Conservation (phyloP, 1,140 invertebrate species). For the Pseudomyrmex cubaensis region DNA sequence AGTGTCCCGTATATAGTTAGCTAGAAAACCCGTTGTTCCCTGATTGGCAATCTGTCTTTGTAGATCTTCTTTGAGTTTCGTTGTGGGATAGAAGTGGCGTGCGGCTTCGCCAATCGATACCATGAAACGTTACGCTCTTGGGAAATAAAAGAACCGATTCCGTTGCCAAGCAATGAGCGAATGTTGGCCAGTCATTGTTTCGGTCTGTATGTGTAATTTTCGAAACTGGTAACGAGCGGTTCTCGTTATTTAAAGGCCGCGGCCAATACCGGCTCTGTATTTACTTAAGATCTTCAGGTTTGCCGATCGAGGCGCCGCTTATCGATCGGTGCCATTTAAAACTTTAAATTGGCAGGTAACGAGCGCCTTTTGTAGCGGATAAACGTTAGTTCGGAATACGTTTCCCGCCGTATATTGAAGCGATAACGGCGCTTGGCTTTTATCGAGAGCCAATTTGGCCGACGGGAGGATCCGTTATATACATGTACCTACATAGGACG, state of each 20-base stretch:
- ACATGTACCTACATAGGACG: not conserved
- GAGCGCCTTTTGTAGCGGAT: slow-evolving; percentile 48
- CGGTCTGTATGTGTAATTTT: slow-evolving; percentile 43
- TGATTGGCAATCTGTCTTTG: slow-evolving; percentile 33
- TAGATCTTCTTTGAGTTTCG: slow-evolving; percentile 36
- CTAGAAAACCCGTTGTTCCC: not conserved
- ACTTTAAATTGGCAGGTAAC: slow-evolving; percentile 66
- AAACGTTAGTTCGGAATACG: slow-evolving; percentile 43
- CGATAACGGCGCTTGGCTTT: slow-evolving; percentile 26
- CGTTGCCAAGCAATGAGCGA: slow-evolving; percentile 26
- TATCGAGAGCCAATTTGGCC: slow-evolving; percentile 50
- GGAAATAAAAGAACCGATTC: slow-evolving; percentile 44
- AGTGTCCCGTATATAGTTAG: not conserved
- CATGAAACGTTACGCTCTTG: slow-evolving; percentile 50
- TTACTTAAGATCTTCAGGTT: slow-evolving; percentile 49
- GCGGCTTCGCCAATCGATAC: slow-evolving; percentile 35
- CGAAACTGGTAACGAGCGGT: slow-evolving; percentile 21
- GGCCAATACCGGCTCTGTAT: not conserved
- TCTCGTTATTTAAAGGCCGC: slow-evolving; percentile 50
- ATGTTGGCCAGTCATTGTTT: slow-evolving; percentile 47
- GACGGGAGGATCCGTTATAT: not conserved
- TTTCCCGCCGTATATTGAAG: slow-evolving; percentile 1
- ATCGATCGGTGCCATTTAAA: slow-evolving; percentile 41
- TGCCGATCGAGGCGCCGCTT: not conserved
- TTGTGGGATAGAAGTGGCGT: not conserved